Percentiles rank a stretch among this genome's conserved stretches.
These are phyloP conservation scores for Misgurnus anguillicaudatus DNA, from an alignment of 2,113 vertebrate genomes.

Conservation along the genomic window DNA sequence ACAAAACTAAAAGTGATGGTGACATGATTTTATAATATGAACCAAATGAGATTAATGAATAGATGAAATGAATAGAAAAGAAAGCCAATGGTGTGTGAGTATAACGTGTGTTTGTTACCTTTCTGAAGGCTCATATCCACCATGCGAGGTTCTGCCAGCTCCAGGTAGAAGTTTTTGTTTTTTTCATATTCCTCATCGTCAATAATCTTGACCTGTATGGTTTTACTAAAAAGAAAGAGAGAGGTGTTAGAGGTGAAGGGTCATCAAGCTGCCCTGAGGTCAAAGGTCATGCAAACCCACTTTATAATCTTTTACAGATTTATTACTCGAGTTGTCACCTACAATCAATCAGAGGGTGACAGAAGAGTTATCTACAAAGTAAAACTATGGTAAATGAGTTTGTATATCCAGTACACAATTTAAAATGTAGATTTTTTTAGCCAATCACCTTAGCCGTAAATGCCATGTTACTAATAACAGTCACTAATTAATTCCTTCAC, in stretches of 20 bases:
- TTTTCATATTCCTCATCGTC: slow-evolving; percentile 99
- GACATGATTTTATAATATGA: background rate
- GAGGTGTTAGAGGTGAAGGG: slow-evolving; percentile 50
- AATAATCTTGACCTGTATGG: slow-evolving; percentile 97
- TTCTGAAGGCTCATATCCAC: slow-evolving; percentile 82
- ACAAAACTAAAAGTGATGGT: background rate
- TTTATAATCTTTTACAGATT: background rate
- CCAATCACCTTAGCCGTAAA: no score
- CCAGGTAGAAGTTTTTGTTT: slow-evolving; percentile 99
- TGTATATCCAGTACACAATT: no score
- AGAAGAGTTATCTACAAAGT: background rate
- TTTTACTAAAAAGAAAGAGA: slow-evolving; percentile 84
- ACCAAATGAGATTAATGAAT: background rate
- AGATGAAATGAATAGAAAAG: background rate
- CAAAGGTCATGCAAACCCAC: slow-evolving; percentile 16
- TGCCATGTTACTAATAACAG: no score
- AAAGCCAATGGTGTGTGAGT: background rate
- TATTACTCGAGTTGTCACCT: background rate
- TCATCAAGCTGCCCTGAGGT: slow-evolving; percentile 53
- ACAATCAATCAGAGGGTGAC: background rate
- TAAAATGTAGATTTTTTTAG: no score
- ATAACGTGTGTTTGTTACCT: slow-evolving; percentile 62
- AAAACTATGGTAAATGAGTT: background rate
- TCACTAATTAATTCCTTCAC: no score
- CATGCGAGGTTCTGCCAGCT: slow-evolving; percentile 93